A percentile compares a stretch with the other conserved stretches of the same genome.
Conservation (phyloP, 2,888 invertebrate genomes). For the Timandra comae region DNA sequence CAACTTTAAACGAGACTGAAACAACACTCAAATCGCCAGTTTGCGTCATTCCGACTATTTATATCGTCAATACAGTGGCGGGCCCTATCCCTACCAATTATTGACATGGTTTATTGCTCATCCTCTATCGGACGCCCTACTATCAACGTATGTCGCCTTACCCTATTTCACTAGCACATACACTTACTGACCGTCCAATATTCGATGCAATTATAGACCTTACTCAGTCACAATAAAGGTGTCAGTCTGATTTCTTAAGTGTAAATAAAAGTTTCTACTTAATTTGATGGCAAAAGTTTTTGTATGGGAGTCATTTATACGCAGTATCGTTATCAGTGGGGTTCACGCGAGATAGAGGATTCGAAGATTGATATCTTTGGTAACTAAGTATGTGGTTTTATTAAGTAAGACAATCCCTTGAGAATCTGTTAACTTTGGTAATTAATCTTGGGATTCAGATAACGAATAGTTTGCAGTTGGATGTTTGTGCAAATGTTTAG, state of each 20-base stretch:
- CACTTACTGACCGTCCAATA: slow-evolving; percentile 9
- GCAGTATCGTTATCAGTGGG: slow-evolving; percentile 44
- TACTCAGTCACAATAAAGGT: slow-evolving; percentile 18
- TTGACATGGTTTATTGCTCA: slow-evolving; percentile 64
- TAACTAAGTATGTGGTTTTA: slow-evolving; percentile 19
- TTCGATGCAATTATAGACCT: slow-evolving; percentile 23
- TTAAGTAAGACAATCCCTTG: slow-evolving; percentile 20
- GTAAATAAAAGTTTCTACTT: slow-evolving; percentile 48
- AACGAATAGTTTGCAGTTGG: too few species aligned
- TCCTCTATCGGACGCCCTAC: slow-evolving; percentile 53
- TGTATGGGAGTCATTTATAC: slow-evolving; percentile 66
- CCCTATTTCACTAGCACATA: slow-evolving; percentile 25
- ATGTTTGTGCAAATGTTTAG: too few species aligned
- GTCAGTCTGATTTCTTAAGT: neutral
- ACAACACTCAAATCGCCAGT: too few species aligned
- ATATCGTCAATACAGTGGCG: too few species aligned
- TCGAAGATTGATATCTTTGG: slow-evolving; percentile 21
- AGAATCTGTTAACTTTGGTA: slow-evolving; percentile 29
- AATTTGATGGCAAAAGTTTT: slow-evolving; percentile 69
- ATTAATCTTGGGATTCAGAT: slow-evolving; percentile 34
- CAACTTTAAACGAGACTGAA: too few species aligned
- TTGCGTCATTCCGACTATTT: too few species aligned
- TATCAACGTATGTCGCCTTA: slow-evolving; percentile 60
- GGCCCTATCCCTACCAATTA: slow-evolving; percentile 59
- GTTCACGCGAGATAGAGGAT: slow-evolving; percentile 47